phyloP scores from a whole-genome alignment of 2,888 invertebrate species.

The Drosophila monieri region DNA sequence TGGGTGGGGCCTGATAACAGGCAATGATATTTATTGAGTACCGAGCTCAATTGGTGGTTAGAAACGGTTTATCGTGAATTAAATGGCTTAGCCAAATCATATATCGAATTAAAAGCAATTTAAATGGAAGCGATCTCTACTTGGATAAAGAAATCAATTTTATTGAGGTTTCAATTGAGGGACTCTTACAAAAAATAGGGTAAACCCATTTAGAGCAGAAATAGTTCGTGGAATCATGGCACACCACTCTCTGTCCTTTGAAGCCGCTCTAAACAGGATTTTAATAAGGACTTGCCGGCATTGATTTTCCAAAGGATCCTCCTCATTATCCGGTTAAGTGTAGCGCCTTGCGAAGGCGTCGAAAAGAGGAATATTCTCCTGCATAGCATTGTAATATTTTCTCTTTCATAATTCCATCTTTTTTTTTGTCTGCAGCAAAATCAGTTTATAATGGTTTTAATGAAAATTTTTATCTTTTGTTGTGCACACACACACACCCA shows the following conservation, averaged over 20 bases:
- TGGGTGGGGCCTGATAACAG: constrained; percentile 35
- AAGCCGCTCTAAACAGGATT: constrained; percentile 1
- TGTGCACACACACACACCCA: constrained; percentile 39
- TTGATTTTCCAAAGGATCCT: constrained; percentile 27
- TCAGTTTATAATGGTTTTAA: constrained; percentile 74
- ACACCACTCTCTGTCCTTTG: not conserved
- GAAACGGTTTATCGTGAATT: constrained; percentile 21
- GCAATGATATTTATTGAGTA: constrained; percentile 30
- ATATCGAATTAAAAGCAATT: constrained; percentile 13
- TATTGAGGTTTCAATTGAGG: constrained; percentile 12
- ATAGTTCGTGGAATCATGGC: too few relatives aligned
- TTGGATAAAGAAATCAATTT: constrained; percentile 5
- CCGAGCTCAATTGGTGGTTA: constrained; percentile 36
- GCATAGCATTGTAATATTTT: constrained; percentile 26
- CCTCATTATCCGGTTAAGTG: constrained; percentile 36
- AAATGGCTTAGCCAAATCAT: constrained; percentile 25
- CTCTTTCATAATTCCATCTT: constrained; percentile 27
- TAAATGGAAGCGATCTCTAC: constrained; percentile 2
- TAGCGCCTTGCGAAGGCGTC: constrained; percentile 23
- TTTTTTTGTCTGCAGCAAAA: constrained; percentile 50
- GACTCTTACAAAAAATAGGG: not conserved
- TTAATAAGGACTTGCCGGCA: constrained; percentile 9
- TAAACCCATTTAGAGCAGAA: too few relatives aligned
- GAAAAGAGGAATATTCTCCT: constrained; percentile 6
- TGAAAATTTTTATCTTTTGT: constrained; percentile 78